A percentile compares a stretch with the other conserved stretches of the same genome.
These are phyloP conservation scores for Sacculina carcini DNA, from an alignment of 2,888 invertebrate genomes.

Conservation along the genomic window DNA sequence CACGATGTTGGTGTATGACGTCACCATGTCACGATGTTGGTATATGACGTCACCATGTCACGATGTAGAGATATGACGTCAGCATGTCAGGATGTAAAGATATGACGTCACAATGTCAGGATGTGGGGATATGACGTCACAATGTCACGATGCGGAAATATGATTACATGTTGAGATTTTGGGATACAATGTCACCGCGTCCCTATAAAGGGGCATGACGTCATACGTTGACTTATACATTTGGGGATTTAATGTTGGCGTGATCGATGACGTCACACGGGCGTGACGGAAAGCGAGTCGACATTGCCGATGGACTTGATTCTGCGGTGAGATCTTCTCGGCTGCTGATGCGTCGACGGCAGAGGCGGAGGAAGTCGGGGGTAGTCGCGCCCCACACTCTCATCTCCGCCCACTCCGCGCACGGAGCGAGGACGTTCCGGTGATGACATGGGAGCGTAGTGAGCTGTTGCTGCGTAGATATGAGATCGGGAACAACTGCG, in stretches of 20 bases:
- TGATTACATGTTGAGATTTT: no score
- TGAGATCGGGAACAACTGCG: not conserved
- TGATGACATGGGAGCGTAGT: constrained; percentile 5
- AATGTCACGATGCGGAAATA: no score
- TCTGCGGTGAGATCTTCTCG: constrained; percentile 28
- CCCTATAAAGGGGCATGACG: no score
- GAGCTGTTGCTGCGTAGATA: not conserved
- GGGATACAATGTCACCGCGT: no score
- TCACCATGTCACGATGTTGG: no score
- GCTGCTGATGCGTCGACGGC: constrained; percentile 22
- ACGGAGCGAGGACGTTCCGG: not conserved
- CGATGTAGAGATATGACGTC: no score
- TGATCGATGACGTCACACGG: constrained; percentile 17
- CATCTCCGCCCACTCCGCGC: not conserved
- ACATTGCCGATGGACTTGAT: constrained; percentile 50
- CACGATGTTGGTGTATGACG: no score
- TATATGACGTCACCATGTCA: no score
- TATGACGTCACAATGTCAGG: no score
- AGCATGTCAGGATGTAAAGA: no score
- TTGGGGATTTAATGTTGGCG: not conserved
- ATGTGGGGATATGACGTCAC: no score
- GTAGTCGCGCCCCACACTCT: constrained; percentile 1
- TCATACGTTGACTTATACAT: no score
- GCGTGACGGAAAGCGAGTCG: constrained; percentile 28
- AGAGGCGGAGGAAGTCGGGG: constrained; percentile 17